Base-by-base conservation (phyloP, 2,797 vertebrate species). In the Taenioides sp. region DNA sequence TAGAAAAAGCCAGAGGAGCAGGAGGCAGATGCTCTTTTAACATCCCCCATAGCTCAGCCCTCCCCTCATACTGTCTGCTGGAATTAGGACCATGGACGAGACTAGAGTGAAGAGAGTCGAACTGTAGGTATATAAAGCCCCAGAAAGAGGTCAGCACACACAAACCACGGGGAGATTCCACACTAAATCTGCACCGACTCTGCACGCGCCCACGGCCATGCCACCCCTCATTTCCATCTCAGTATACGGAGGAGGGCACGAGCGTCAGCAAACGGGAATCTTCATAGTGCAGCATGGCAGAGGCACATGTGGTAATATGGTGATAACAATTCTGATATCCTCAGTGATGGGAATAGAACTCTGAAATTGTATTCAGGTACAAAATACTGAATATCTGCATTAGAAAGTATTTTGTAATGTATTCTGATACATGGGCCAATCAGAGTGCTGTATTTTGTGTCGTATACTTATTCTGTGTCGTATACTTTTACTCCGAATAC, bases 81-180 rank as follows among this genome's bases (percentile, higher is more conserved):
- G 54, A 77, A 80, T 84, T 67, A 81, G 43, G 69, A 34, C 70
- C 55, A 47, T 49, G 58, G 75, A 64, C 72, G 76, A 60, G 58
- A 66, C 70, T 49, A 69, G 73, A 68, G 67, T 23, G 71, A 61
- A 65, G 68, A 60, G 68, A 83, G 43, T 81, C 69, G 65, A 77
- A 73, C 76, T 79, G 79, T 73, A 78, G 76, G 81, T 89, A 81
- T 75, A 85, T 83, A 74, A 78, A 82, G 80, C 79, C 65, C 74
- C 72, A 77, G 84, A 88, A 91, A 83, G 86, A 88, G 90, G 90
- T 92, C 89, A 91, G 84, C 81, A 87, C 79, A 85, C 81, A 86
- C 78, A 31, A 87, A 84, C 78, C 28, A 69, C 74, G 62, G 71
- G 81, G 84, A 87, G 83, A 91, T 85, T 88, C 83, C 80, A 71